These are phyloP conservation scores for Cuculus canorus DNA, from an alignment of 2,797 vertebrate species.

Conservation along the genomic window DNA sequence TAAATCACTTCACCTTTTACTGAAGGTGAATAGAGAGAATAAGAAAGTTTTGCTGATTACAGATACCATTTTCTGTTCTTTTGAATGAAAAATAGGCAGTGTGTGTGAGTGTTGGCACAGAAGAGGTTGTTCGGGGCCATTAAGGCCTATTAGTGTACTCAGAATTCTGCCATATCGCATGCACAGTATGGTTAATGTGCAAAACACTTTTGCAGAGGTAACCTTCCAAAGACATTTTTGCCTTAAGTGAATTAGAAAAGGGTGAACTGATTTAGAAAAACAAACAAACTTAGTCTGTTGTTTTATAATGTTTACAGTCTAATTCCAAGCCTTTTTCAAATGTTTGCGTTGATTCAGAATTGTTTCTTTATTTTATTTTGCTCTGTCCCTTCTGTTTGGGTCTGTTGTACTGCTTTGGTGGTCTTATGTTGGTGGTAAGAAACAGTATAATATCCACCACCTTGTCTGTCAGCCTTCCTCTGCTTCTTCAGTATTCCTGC, in stretches of 20 bases:
- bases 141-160: neutral
- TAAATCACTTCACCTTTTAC: neutral
- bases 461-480: neutral
- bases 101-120: neutral
- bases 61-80: neutral
- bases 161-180: neutral
- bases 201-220: conserved; percentile 24
- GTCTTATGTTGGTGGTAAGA: conserved; percentile 27
- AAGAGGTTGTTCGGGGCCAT: neutral
- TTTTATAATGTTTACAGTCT: conserved; percentile 42
- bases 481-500: neutral
- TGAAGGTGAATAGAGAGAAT: neutral
- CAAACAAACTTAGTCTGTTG: conserved; percentile 48
- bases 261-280: conserved; percentile 58
- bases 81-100: neutral
- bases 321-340: conserved; percentile 41
- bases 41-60: neutral
- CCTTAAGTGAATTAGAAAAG: conserved; percentile 50
- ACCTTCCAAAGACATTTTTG: conserved; percentile 35
- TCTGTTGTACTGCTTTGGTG: conserved; percentile 52
- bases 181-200: neutral
- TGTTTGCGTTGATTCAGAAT: conserved; percentile 19
- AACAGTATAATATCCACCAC: neutral
- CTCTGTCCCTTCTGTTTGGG: conserved; percentile 6
- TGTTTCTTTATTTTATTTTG: conserved; percentile 40